These are phyloP conservation scores for Ameiurus melas DNA, from an alignment of 2,113 vertebrate genomes.

Conservation along the genomic window DNA sequence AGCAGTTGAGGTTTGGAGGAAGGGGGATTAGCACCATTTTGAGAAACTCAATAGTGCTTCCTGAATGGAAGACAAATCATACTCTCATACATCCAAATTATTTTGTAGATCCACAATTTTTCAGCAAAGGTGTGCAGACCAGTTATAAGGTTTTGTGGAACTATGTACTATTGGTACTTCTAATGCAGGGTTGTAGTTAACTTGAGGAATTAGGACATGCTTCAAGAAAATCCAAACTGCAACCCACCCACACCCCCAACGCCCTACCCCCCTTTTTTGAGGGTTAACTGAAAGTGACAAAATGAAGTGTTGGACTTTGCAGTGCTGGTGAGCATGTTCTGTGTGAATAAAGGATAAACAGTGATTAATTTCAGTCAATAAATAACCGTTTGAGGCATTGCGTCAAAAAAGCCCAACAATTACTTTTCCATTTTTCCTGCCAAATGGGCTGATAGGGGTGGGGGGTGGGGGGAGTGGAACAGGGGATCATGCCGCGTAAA, in stretches of 20 bases:
- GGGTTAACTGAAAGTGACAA: conserved; percentile 82
- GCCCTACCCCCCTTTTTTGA: conserved; percentile 47
- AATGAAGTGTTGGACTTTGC: conserved; percentile 77
- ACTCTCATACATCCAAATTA: neutral
- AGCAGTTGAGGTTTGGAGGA: neutral
- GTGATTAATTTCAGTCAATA: conserved; percentile 92
- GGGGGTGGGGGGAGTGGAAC: conserved; percentile 89
- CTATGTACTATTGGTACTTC: neutral
- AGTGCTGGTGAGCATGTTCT: conserved; percentile 86
- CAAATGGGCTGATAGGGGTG: conserved; percentile 97
- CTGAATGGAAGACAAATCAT: neutral
- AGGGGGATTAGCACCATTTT: neutral
- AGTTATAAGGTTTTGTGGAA: neutral
- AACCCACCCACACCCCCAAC: neutral
- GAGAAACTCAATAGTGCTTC: neutral
- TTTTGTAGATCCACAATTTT: neutral
- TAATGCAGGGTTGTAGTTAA: conserved; percentile 46
- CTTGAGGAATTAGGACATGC: conserved; percentile 84
- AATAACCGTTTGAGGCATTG: conserved; percentile 87
- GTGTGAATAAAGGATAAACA: conserved; percentile 88
- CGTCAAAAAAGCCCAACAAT: conserved; percentile 87
- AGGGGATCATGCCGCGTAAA: conserved; percentile 96
- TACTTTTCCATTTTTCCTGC: conserved; percentile 94
- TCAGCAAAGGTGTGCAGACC: neutral
- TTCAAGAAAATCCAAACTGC: conserved; percentile 75